Evolutionary conservation across 2,888 invertebrate species (phyloP).

Genomic region (Eristalis intricaria): DNA sequence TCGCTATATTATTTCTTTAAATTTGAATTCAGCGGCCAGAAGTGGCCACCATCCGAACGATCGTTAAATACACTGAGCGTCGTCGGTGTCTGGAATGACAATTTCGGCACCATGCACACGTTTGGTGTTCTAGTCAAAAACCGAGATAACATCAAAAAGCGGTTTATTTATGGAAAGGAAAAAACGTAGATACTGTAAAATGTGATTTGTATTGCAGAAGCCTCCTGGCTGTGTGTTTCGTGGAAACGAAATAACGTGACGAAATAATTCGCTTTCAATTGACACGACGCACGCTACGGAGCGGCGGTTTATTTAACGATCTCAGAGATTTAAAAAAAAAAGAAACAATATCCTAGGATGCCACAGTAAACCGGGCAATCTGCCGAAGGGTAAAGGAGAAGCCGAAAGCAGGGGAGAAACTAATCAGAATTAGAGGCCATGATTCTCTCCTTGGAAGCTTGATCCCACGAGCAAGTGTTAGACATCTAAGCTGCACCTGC

Average conservation of each 20-base stretch:
- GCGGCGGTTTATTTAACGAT: neutral
- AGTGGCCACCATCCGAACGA: neutral
- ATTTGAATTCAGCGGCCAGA: neutral
- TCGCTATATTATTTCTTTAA: neutral
- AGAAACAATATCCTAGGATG: neutral
- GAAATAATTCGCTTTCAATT: neutral
- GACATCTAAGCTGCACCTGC: no score
- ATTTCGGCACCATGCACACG: constrained; percentile 4
- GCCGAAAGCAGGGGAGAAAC: no score
- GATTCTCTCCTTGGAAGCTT: no score
- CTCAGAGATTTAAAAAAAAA: no score
- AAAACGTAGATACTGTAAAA: neutral
- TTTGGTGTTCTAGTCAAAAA: neutral
- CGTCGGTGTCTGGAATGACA: constrained; percentile 2
- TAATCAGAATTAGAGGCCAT: no score
- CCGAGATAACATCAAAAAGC: neutral
- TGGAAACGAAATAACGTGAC: neutral
- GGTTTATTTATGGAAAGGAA: neutral
- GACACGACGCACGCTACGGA: neutral
- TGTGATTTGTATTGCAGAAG: neutral
- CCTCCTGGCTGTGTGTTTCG: neutral
- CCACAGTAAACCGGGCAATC: neutral
- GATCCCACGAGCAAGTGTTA: no score
- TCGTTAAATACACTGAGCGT: neutral
- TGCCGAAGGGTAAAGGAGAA: no score